A percentile compares a stretch with the other conserved stretches of the same genome.
Evolutionary conservation across 2,888 invertebrate genomes (phyloP).

Genomic region (Philereme transversata): DNA sequence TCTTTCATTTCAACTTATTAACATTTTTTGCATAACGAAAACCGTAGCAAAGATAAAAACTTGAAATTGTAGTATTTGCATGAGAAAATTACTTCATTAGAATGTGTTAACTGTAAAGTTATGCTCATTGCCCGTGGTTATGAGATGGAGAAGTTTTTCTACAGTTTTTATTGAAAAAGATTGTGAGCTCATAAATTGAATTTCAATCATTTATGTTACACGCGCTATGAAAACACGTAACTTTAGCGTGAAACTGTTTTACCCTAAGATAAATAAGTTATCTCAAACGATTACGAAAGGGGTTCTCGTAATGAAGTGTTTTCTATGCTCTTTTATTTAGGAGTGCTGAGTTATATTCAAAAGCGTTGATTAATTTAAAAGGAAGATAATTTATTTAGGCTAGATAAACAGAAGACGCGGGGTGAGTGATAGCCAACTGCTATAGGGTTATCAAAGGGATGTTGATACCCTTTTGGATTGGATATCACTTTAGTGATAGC

Average conservation of each 20-base stretch:
- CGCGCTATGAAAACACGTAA: slow-evolving; percentile 1
- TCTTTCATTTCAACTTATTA: slow-evolving; percentile 27
- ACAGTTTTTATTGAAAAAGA: slow-evolving; percentile 24
- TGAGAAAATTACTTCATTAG: slow-evolving; percentile 43
- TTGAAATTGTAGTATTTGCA: slow-evolving; percentile 42
- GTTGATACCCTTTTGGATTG: no score
- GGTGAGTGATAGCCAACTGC: slow-evolving; percentile 37
- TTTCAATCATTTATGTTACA: slow-evolving; percentile 8
- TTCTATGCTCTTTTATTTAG: slow-evolving; percentile 22
- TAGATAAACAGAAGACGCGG: slow-evolving; percentile 46
- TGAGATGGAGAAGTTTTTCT: slow-evolving; percentile 35
- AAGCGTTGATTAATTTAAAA: slow-evolving; percentile 51
- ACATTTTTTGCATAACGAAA: slow-evolving; percentile 35
- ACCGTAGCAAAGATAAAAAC: slow-evolving; percentile 37
- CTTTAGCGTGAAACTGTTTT: slow-evolving; percentile 2
- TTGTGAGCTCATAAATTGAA: slow-evolving; percentile 11
- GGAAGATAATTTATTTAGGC: slow-evolving; percentile 52
- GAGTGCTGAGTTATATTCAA: slow-evolving; percentile 40
- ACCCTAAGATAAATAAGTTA: neutral
- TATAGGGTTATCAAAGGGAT: slow-evolving; percentile 26
- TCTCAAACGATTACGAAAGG: slow-evolving; percentile 1
- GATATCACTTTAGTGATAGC: neutral
- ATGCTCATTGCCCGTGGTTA: slow-evolving; percentile 36
- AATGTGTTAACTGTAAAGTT: slow-evolving; percentile 41
- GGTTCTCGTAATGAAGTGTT: slow-evolving; percentile 13